Evolutionary conservation across 2,113 vertebrate genomes (phyloP).

Genomic region (Microcebus griseorufus): DNA sequence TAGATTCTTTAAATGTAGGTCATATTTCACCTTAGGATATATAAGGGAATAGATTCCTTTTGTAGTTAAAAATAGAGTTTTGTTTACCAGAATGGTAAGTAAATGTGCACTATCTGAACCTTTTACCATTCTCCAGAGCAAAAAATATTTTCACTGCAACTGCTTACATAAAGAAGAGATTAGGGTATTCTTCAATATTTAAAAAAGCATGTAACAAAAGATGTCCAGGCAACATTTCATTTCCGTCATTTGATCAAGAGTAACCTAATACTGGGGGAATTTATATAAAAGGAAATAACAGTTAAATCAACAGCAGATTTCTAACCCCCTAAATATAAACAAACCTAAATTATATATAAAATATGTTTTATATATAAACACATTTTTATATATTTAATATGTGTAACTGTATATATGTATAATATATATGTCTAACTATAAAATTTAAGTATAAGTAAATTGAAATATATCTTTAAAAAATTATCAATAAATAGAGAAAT

Average conservation of each 20-base stretch:
- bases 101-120: conserved; percentile 40
- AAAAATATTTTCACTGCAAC: neutral
- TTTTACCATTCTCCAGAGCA: neutral
- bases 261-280: conserved; percentile 48
- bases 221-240: conserved; percentile 62
- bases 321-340: conserved; percentile 51
- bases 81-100: conserved; percentile 54
- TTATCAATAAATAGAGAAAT: neutral
- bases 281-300: conserved; percentile 61
- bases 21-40: conserved; percentile 44
- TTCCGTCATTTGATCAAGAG: conserved; percentile 71
- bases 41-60: conserved; percentile 4
- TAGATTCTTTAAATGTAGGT: conserved; percentile 59
- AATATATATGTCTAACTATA: neutral
- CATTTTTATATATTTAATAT: neutral
- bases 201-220: conserved; percentile 73
- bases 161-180: conserved; percentile 61
- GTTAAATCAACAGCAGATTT: conserved; percentile 58
- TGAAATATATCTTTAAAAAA: conserved; percentile 34
- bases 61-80: conserved; percentile 41
- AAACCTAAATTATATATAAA: conserved; percentile 17
- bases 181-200: conserved; percentile 72
- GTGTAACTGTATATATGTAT: neutral
- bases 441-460: conserved; percentile 29
- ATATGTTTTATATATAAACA: neutral